A percentile compares a stretch with the other conserved stretches of the same genome.
Conservation (phyloP, 2,888 invertebrate species). For the Pterostichus madidus region DNA sequence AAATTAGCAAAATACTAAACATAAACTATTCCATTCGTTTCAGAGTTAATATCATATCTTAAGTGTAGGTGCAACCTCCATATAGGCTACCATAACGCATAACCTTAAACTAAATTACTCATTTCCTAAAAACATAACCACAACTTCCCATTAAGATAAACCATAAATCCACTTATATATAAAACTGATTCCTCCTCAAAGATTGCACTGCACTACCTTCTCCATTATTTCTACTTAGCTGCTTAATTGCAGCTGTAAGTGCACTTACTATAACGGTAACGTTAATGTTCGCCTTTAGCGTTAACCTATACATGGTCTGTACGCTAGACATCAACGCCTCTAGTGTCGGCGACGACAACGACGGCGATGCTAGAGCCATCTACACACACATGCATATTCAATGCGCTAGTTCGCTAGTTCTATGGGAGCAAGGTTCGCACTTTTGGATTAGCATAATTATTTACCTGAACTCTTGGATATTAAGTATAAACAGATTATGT, state of each 20-base stretch:
- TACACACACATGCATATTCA: conserved; percentile 49
- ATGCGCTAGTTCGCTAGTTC: conserved; percentile 8
- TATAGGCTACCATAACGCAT: too few species aligned
- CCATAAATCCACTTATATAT: conserved; percentile 28
- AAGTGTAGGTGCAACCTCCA: too few species aligned
- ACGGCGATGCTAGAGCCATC: neutral
- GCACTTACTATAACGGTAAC: conserved; percentile 52
- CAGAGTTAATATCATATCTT: too few species aligned
- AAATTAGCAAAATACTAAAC: too few species aligned
- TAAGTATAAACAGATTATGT: conserved; percentile 55
- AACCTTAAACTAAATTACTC: too few species aligned
- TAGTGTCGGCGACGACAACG: neutral
- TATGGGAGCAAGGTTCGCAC: conserved; percentile 39
- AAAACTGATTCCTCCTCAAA: conserved; percentile 33
- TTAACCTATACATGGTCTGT: conserved; percentile 31
- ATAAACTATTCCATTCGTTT: too few species aligned
- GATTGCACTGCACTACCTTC: neutral
- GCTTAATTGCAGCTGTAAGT: conserved; percentile 50
- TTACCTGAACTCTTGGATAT: conserved; percentile 58
- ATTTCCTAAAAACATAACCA: conserved; percentile 17
- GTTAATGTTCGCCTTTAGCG: conserved; percentile 37
- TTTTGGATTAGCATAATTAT: conserved; percentile 56
- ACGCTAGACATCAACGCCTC: conserved; percentile 19
- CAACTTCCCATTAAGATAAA: conserved; percentile 18
- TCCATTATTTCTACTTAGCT: conserved; percentile 34